Evolutionary conservation across 2,888 invertebrate genomes (phyloP), one percentile per base, ranked within the genome.

Genomic region (Philhelius pedissequus): DNA sequence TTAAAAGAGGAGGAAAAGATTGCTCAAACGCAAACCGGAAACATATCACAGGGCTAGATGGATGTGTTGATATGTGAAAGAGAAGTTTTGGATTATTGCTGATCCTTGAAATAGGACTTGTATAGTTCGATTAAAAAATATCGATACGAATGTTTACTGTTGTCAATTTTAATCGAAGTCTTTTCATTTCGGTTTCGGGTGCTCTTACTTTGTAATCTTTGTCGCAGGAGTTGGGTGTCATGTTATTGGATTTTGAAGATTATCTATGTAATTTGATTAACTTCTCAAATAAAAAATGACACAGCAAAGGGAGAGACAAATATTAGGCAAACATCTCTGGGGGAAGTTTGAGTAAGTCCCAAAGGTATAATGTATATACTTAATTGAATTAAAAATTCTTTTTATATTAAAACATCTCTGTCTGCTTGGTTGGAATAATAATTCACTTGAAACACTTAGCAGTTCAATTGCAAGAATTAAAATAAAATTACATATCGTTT

Each of bases 91-190:
- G 32, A 43, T 73, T 71, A 56, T 43, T 38, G 38, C 45, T 71
- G 62, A 43, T 84, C 75, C 80, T 80, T 84, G 84, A 84, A 84
- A 84, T 62, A 32, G 54, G 84, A 84, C 18, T 68, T 20, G 13
- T n/a, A n/a, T n/a, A 35, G 27, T 69, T 60, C 60, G 80, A 84
- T 84, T 80, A 71, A 48, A 80, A 66, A 84, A 71, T 71, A 80
- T 84, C 71, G 84, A 80, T 76, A 84, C 84, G 75, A 68, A 80
- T 84, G 84, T 84, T 80, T 80, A 84, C 80, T 76, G 66, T 84
- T 84, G 84, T 66, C 58, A 83, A 58, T 69, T 64, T 35, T 68
- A 56, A 68, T 79, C 64, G 64, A 52, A 43, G 45, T 52, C 32
- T 27, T 54, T 82, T 73, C 71, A 75, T 48, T 69, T 79, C 75